These are phyloP conservation scores for Protobothrops mucrosquamatus DNA, from an alignment of 2,113 vertebrate species.

Conservation along the genomic window DNA sequence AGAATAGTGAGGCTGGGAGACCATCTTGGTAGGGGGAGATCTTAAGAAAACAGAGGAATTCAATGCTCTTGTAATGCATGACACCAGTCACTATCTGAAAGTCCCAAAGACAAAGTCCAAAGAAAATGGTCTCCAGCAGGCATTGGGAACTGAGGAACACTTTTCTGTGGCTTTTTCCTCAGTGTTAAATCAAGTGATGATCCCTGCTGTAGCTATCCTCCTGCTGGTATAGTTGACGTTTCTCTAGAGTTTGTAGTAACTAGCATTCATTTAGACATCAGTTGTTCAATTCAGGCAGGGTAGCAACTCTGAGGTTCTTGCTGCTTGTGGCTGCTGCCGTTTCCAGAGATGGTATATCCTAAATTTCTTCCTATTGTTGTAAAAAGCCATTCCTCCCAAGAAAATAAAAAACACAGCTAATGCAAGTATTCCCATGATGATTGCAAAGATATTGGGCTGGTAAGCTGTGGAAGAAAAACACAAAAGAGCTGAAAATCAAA, in stretches of 20 bases:
- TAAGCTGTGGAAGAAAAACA: background rate
- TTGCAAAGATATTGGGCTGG: background rate
- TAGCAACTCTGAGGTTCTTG: background rate
- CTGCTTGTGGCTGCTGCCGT: slow-evolving; percentile 24
- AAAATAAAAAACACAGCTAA: fast-evolving
- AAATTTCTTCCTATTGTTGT: slow-evolving; percentile 39
- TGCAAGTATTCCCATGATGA: background rate
- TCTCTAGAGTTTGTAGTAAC: background rate
- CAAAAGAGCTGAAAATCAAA: background rate
- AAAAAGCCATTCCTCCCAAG: background rate
- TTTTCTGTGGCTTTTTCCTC: background rate
- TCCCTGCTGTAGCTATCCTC: background rate
- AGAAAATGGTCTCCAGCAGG: background rate
- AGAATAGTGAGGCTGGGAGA: too few relatives aligned
- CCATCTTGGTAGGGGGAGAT: background rate
- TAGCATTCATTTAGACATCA: background rate
- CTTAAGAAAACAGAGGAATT: background rate
- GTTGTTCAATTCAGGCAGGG: background rate
- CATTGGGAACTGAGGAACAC: background rate
- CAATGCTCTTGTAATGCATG: background rate
- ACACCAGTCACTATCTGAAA: background rate
- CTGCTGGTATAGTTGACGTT: background rate
- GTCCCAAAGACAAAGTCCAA: background rate
- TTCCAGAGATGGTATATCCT: slow-evolving; percentile 27
- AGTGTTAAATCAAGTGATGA: background rate